These are phyloP conservation scores for Aethes cnicana DNA, from an alignment of 2,888 invertebrate genomes.

Conservation along the genomic window DNA sequence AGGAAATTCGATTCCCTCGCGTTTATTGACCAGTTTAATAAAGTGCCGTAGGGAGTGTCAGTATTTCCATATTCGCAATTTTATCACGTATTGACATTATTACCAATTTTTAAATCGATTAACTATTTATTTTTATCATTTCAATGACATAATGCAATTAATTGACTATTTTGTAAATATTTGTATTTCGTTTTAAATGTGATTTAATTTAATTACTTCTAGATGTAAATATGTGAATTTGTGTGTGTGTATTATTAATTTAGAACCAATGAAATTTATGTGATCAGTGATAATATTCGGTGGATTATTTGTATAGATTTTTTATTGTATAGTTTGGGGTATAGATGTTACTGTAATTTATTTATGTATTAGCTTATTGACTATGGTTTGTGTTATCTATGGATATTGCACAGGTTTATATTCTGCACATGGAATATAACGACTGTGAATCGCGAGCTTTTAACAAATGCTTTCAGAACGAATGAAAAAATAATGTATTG, in stretches of 20 bases:
- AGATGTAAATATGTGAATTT: constrained; percentile 77
- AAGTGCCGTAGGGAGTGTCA: constrained; percentile 16
- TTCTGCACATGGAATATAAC: constrained; percentile 48
- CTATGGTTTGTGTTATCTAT: constrained; percentile 37
- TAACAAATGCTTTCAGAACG: constrained; percentile 13
- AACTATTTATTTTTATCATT: constrained; percentile 27
- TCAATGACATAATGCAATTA: constrained; percentile 26
- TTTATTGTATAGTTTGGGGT: constrained; percentile 73
- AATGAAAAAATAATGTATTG: constrained; percentile 38
- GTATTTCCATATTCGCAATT: constrained; percentile 25
- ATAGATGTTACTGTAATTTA: constrained; percentile 58
- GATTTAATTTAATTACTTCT: constrained; percentile 66
- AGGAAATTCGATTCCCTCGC: constrained; percentile 54
- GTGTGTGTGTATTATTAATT: constrained; percentile 60
- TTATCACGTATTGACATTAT: constrained; percentile 27
- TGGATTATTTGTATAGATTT: constrained; percentile 69
- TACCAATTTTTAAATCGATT: constrained; percentile 2
- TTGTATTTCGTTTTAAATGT: constrained; percentile 55
- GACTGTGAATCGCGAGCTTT: constrained; percentile 39
- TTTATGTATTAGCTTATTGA: constrained; percentile 55
- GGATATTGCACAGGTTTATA: constrained; percentile 47
- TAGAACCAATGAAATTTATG: constrained; percentile 64
- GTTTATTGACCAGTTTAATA: constrained; percentile 47
- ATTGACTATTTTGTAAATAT: constrained; percentile 64
- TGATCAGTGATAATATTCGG: constrained; percentile 62